Evolutionary conservation across 2,113 vertebrate genomes (phyloP).

Genomic region (Girardinichthys multiradiatus): DNA sequence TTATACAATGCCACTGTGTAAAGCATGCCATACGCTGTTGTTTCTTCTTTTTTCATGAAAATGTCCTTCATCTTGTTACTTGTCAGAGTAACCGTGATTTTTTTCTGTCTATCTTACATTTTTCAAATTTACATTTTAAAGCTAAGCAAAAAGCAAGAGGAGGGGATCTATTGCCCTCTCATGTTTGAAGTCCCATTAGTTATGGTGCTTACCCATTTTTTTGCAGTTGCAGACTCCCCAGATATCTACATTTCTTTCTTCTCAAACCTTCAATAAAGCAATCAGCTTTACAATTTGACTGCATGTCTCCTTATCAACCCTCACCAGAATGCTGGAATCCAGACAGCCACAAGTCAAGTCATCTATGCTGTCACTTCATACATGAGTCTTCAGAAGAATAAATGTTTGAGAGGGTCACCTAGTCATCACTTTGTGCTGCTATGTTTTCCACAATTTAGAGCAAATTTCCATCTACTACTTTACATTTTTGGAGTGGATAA

Average conservation of each 20-base stretch:
- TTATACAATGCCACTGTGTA: not conserved
- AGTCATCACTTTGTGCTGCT: constrained; percentile 22
- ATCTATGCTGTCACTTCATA: constrained; percentile 46
- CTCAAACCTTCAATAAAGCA: constrained; percentile 43
- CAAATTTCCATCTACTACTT: no score
- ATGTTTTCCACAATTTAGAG: not conserved
- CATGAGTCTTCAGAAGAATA: constrained; percentile 36
- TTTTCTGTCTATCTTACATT: constrained; percentile 14
- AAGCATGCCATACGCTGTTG: not conserved
- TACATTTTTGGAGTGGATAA: not conserved
- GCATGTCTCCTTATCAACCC: constrained; percentile 57
- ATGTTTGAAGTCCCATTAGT: constrained; percentile 25
- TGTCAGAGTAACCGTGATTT: not conserved
- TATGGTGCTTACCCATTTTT: constrained; percentile 33
- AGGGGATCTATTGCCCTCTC: constrained; percentile 12
- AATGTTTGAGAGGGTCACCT: constrained; percentile 38
- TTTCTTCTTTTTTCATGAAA: not conserved
- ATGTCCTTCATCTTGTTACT: not conserved
- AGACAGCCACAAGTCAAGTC: constrained; percentile 45
- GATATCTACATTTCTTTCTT: constrained; percentile 17
- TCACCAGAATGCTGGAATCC: constrained; percentile 50
- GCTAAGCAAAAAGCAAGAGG: not conserved
- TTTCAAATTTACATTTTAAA: constrained; percentile 7
- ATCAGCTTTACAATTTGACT: constrained; percentile 52
- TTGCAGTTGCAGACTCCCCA: constrained; percentile 30